Percentiles rank a stretch among this genome's conserved stretches.
These are phyloP conservation scores for Decapterus maruadsi DNA, from an alignment of 2,797 vertebrate genomes.

Conservation along the genomic window DNA sequence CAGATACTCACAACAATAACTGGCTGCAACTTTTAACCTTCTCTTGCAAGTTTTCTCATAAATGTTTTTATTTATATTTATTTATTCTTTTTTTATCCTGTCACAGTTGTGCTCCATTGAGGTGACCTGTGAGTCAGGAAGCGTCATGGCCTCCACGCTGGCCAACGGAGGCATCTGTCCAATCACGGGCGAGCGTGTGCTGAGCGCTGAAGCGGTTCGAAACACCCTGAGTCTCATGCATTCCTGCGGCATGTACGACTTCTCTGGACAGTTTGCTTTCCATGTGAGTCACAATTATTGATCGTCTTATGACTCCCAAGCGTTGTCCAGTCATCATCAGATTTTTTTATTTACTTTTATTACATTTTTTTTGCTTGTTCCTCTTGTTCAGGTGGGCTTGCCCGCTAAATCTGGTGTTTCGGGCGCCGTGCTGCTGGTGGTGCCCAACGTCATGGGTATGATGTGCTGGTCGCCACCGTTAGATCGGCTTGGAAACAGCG, in stretches of 20 bases:
- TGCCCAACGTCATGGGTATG: conserved; percentile 94
- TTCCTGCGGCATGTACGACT: conserved; percentile 95
- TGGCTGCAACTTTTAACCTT: neutral
- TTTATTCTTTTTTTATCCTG: neutral
- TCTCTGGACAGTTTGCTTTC: conserved; percentile 94
- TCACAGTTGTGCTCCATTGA: conserved; percentile 91
- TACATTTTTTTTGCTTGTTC: conserved; percentile 5
- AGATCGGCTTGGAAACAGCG: conserved; percentile 92
- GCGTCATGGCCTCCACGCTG: conserved; percentile 92
- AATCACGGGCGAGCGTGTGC: conserved; percentile 90
- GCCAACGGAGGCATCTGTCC: conserved; percentile 94
- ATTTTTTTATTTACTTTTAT: too few relatives aligned
- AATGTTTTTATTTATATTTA: neutral
- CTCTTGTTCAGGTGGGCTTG: conserved; percentile 88
- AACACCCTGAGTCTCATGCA: conserved; percentile 95
- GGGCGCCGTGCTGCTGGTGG: conserved; percentile 91
- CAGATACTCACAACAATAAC: neutral
- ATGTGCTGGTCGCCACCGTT: conserved; percentile 93
- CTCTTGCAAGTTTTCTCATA: neutral
- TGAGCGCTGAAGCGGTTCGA: conserved; percentile 90
- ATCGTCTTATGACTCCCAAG: neutral
- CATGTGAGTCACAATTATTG: conserved; percentile 79
- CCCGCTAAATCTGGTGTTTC: conserved; percentile 94
- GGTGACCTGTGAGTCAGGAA: conserved; percentile 91
- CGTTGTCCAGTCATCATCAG: neutral